phyloP scores from a whole-genome alignment of 1,140 invertebrate genomes.

The Drosophila miranda region DNA sequence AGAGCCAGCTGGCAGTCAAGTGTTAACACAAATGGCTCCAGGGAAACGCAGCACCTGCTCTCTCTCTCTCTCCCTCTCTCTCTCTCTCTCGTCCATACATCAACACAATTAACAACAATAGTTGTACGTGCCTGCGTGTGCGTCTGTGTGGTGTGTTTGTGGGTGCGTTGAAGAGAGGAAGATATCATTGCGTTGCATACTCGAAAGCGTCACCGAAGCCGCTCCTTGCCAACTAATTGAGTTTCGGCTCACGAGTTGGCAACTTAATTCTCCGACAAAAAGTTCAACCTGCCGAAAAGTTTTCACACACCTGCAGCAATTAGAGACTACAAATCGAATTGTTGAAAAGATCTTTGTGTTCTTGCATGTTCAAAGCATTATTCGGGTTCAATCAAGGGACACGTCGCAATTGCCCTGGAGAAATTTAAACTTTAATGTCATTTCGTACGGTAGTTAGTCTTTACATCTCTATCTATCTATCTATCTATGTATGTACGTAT shows the following conservation, averaged over 20 bases:
- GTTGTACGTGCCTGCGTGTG: slow-evolving; percentile 6
- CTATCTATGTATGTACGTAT: slow-evolving; percentile 10
- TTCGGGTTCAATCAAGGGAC: slow-evolving; percentile 31
- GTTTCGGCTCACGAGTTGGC: slow-evolving; percentile 42
- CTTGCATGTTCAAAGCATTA: slow-evolving; percentile 59
- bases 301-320: slow-evolving; percentile 1
- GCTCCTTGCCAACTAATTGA: slow-evolving; percentile 50
- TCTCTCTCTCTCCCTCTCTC: too few relatives aligned
- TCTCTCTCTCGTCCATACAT: background rate
- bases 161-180: slow-evolving; percentile 5
- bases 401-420: slow-evolving; percentile 9
- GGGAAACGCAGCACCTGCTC: background rate
- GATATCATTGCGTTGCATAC: slow-evolving; percentile 53
- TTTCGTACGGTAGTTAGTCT: slow-evolving; percentile 43
- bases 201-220: slow-evolving; percentile 38
- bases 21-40: slow-evolving; percentile 27
- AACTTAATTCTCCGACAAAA: slow-evolving; percentile 70
- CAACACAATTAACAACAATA: slow-evolving; percentile 47
- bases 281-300: slow-evolving; percentile 57
- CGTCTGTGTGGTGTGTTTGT: slow-evolving; percentile 8
- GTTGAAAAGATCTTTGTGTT: slow-evolving; percentile 52
- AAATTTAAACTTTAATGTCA: slow-evolving; percentile 22
- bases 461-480: slow-evolving; percentile 10
- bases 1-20: slow-evolving; percentile 19
- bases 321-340: slow-evolving; percentile 40